Conservation (phyloP, 2,888 invertebrate species). For the Apamea crenata region DNA sequence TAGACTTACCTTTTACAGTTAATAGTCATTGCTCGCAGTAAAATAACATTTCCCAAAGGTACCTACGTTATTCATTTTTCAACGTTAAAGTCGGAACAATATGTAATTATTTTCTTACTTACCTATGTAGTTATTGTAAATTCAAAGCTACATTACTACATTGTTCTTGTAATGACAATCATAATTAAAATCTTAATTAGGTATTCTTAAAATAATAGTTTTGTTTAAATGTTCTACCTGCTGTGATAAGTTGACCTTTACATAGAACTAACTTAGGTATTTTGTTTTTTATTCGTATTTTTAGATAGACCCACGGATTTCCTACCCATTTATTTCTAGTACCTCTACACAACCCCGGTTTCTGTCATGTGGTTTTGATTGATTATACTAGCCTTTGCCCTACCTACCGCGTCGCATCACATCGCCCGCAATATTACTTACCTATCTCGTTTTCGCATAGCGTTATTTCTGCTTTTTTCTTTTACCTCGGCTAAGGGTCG, state of each 20-base stretch:
- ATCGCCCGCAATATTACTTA: too few species aligned
- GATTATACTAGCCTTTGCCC: too few species aligned
- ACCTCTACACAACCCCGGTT: too few species aligned
- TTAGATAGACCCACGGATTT: neutral
- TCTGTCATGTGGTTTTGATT: too few species aligned
- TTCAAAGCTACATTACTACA: constrained; percentile 10
- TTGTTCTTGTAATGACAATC: constrained; percentile 39
- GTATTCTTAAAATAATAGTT: constrained; percentile 5
- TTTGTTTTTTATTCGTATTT: neutral
- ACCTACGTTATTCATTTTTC: constrained; percentile 8
- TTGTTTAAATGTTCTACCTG: too few species aligned
- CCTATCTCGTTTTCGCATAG: too few species aligned
- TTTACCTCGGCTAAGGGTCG: too few species aligned
- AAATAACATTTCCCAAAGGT: constrained; percentile 15
- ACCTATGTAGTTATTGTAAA: neutral
- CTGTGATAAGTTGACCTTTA: constrained; percentile 10
- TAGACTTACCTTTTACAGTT: neutral
- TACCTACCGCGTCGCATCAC: too few species aligned
- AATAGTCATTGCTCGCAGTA: constrained; percentile 2
- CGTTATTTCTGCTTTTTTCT: too few species aligned
- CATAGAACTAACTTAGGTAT: neutral
- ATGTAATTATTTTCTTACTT: neutral
- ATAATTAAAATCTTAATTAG: neutral
- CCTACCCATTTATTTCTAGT: neutral
- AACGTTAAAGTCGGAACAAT: constrained; percentile 5